Percentiles rank a stretch among this genome's conserved stretches.
These are phyloP conservation scores for Myotis pilosus DNA, from an alignment of 2,797 vertebrate genomes.

Conservation along the genomic window DNA sequence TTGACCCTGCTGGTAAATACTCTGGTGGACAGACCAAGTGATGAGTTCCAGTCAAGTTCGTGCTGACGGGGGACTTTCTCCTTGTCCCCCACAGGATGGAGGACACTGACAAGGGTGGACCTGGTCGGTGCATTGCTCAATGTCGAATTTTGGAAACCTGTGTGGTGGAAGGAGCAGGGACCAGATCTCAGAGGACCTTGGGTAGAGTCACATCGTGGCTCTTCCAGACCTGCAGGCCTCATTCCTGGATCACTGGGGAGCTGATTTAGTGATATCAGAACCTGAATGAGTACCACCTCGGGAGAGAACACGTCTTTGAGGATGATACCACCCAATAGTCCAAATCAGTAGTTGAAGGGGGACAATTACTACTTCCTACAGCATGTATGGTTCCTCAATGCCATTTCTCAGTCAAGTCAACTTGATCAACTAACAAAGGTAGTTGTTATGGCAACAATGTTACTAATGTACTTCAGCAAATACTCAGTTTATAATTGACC, in stretches of 20 bases:
- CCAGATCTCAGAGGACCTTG: not conserved
- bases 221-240: not conserved
- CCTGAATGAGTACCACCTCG: not conserved
- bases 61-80: not conserved
- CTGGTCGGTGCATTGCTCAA: too few species aligned
- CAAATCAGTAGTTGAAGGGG: slow-evolving; percentile 76
- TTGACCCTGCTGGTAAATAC: too few species aligned
- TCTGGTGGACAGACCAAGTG: not conserved
- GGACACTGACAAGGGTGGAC: not conserved
- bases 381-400: slow-evolving; percentile 84
- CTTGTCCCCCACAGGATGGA: not conserved
- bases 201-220: not conserved
- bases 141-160: not conserved
- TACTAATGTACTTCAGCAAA: slow-evolving; percentile 96
- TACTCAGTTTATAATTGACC: slow-evolving; percentile 90
- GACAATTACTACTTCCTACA: slow-evolving; percentile 80
- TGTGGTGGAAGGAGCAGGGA: not conserved
- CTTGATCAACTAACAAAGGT: slow-evolving; percentile 98
- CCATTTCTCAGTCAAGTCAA: slow-evolving; percentile 93
- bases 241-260: not conserved
- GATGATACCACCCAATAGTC: not conserved
- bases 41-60: not conserved
- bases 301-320: not conserved
- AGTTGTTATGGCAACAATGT: slow-evolving; percentile 96
- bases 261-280: too few species aligned